A percentile compares a stretch with the other conserved stretches of the same genome.
Conservation (phyloP, 2,888 invertebrate genomes). For the Anodontia alba region DNA sequence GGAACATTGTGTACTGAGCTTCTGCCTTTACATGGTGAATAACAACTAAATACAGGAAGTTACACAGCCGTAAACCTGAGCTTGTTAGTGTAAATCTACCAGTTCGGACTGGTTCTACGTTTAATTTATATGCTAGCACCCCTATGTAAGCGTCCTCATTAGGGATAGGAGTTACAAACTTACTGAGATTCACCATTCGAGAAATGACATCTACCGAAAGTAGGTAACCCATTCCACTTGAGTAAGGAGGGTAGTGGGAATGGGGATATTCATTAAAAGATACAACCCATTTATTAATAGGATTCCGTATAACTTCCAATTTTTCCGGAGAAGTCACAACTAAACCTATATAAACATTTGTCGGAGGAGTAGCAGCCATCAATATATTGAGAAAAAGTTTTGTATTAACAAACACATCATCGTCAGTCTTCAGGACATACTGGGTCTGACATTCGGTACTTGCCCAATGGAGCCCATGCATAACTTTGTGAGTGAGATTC, state of each 20-base stretch:
- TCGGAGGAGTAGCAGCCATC: conserved; percentile 56
- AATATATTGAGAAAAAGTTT: conserved; percentile 67
- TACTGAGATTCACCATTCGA: conserved; percentile 69
- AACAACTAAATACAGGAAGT: conserved; percentile 81
- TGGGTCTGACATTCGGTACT: conserved; percentile 66
- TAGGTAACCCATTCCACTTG: conserved; percentile 83
- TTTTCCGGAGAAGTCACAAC: conserved; percentile 65
- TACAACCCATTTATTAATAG: conserved; percentile 80
- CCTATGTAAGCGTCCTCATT: conserved; percentile 84
- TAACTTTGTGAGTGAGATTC: conserved; percentile 81
- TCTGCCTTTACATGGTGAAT: conserved; percentile 77
- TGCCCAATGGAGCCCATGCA: conserved; percentile 80
- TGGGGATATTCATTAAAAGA: conserved; percentile 68
- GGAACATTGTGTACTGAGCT: conserved; percentile 70
- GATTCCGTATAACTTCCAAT: conserved; percentile 77
- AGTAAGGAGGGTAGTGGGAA: conserved; percentile 80
- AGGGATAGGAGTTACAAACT: conserved; percentile 75
- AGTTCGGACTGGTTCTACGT: conserved; percentile 75
- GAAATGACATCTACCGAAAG: conserved; percentile 78
- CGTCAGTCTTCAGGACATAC: conserved; percentile 82
- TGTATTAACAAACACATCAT: conserved; percentile 82
- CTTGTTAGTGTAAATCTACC: conserved; percentile 78
- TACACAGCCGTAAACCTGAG: conserved; percentile 79
- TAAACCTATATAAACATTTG: conserved; percentile 79
- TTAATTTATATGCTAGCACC: conserved; percentile 73